These are phyloP conservation scores for Stigmatopora argus DNA, from an alignment of 2,113 vertebrate genomes.

Conservation along the genomic window DNA sequence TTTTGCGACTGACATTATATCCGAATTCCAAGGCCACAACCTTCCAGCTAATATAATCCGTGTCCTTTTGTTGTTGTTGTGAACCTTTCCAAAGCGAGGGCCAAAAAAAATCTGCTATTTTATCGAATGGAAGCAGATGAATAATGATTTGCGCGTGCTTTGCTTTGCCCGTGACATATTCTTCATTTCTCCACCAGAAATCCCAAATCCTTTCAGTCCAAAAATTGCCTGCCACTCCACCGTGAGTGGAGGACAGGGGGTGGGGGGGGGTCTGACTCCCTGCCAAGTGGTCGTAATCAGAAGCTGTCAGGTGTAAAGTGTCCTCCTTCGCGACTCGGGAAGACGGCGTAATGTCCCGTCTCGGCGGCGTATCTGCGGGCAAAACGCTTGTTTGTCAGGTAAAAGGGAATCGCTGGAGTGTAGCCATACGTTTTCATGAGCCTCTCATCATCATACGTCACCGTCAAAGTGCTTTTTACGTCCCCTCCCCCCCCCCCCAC, in stretches of 20 bases:
- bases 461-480: conserved; percentile 26
- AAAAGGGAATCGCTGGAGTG: conserved; percentile 39
- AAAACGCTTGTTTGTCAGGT: conserved; percentile 41
- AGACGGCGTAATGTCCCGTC: conserved; percentile 17
- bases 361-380: conserved; percentile 28
- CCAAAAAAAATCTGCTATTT: background rate
- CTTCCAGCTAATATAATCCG: background rate
- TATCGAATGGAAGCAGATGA: conserved; percentile 30
- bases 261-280: conserved; percentile 30
- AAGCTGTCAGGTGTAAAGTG: conserved; percentile 55
- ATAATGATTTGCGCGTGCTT: conserved; percentile 41
- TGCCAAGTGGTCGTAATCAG: conserved; percentile 56
- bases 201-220: conserved; percentile 50
- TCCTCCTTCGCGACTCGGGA: conserved; percentile 30
- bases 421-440: conserved; percentile 30
- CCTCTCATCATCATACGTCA: conserved; percentile 45
- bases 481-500: background rate
- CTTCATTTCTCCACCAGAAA: conserved; percentile 34
- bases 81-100: conserved; percentile 22
- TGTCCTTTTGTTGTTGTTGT: conserved; percentile 12
- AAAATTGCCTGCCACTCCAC: conserved; percentile 45
- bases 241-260: conserved; percentile 11
- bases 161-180: conserved; percentile 24
- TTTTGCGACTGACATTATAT: too few relatives aligned
- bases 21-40: background rate